Conservation (phyloP, 1,140 invertebrate genomes). For the Microplitis demolitor region DNA sequence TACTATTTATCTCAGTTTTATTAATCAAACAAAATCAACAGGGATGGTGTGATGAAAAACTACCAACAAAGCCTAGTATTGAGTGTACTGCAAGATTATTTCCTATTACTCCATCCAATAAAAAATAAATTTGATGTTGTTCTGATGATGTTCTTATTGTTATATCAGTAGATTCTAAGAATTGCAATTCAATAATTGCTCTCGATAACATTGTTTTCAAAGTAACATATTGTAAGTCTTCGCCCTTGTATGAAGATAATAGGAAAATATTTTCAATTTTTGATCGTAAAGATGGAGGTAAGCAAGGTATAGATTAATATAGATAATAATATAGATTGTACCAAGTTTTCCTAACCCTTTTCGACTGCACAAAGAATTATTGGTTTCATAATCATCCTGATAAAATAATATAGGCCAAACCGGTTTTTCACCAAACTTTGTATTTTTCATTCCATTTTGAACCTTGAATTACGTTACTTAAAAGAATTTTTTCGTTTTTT, state of each 20-base stretch:
- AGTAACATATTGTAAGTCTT: constrained; percentile 23
- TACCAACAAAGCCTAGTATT: constrained; percentile 13
- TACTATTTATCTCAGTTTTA: neutral
- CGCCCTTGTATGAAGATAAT: constrained; percentile 23
- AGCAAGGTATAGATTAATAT: constrained; percentile 29
- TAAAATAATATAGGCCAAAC: constrained; percentile 11
- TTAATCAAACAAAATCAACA: constrained; percentile 22
- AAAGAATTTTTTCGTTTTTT: too few relatives aligned
- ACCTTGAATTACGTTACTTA: neutral
- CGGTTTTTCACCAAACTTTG: neutral
- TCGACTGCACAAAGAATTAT: constrained; percentile 33
- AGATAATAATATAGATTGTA: constrained; percentile 26
- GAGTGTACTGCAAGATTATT: constrained; percentile 25
- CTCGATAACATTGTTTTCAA: constrained; percentile 22
- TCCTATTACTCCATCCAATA: constrained; percentile 19
- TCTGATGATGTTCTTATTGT: constrained; percentile 10
- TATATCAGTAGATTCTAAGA: constrained; percentile 7
- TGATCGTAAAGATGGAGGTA: constrained; percentile 23
- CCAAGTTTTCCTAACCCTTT: constrained; percentile 32
- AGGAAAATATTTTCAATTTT: constrained; percentile 33
- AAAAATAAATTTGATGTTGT: constrained; percentile 19
- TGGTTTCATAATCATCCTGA: constrained; percentile 8
- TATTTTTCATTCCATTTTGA: neutral
- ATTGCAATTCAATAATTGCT: constrained; percentile 20
- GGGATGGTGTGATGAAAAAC: constrained; percentile 13